Base-by-base conservation (phyloP, 2,113 vertebrate genomes). In the Terrapene triunguis region DNA sequence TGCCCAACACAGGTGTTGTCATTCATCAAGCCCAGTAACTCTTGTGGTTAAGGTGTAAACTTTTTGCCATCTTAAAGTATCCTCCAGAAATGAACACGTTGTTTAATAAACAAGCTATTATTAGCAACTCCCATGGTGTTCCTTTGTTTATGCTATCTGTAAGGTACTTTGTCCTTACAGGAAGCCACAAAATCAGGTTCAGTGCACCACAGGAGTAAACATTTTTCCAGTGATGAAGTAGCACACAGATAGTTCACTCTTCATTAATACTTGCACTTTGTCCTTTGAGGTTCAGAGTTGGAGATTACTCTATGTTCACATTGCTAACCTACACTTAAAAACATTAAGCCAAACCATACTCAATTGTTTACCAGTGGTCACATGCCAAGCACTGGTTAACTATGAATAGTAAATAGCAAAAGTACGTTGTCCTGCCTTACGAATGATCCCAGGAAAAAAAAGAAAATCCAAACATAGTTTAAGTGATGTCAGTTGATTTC, bases 171-270 rank as follows among this genome's bases (percentile, higher is more conserved):
- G 6, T 65, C 12, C 62, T 65, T 32, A 35, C 7, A 35, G 32
- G 32, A 35, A 65, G 14, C 62, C 76, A 22, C 24, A 88, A n/a
- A 82, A 53, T 53, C 25, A 59, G n/a, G 21, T 50, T 27, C 47
- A 62, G 25, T 29, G 55, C 55, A 80, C 13, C 11, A 22, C 21
- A 79, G 44, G 38, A 24, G n/a, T 72, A 72, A 19, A 44, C 9
- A 21, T 32, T 90, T 55, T 0, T 80, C 12, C 62, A 74, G 50
- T 9, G 35, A 80, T 21, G 22, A 55, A 44, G 8, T 38, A 13
- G 38, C 22, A 74, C 10, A 24, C 38, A 38, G n/a, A 38, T n/a
- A 42, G 38, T 74, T 74, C 0, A 0, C 11, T 48, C 6, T 19
- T 3, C 5, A 65, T 9, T 42, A 42, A 21, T 57, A 82, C 62